Evolutionary conservation across 2,797 vertebrate genomes (phyloP), one percentile per base, ranked within the genome.

Genomic region (Borostomias antarcticus): DNA sequence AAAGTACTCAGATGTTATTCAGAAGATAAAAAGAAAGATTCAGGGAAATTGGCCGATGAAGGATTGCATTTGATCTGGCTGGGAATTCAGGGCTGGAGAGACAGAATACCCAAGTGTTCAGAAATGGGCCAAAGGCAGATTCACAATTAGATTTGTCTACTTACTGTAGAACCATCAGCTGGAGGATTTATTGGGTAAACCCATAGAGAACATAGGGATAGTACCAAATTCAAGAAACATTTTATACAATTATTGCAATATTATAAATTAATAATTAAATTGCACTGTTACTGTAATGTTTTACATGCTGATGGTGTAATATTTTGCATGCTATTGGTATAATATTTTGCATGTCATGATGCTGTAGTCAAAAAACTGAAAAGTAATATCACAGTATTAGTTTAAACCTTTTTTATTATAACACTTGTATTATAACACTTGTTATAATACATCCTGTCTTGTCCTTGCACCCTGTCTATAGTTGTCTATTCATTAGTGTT

Each of bases 41-140:
- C 89, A 86, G 83, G 83, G 84, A 89, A 90, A 91, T 86, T 85
- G 87, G 85, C 83, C 76, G 77, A 87, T 88, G 88, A 91, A 89
- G 86, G 88, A 91, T 90, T 88, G 86, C 77, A 68, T 88, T 88
- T 91, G 87, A 89, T 90, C 88, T 87, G 73, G 75, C 53, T 84
- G 85, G 86, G 85, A 86, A 87, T 90, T 89, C 72, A 73, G 79
- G 73, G 85, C 83, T 81, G 86, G 81, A 86, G 80, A 85, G 79
- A 82, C 78, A 81, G 82, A 90, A 88, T 85, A 82, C 86, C 81
- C 85, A 45, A 23, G 85, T 83, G 87, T 82, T 89, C 62, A 78
- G 69, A 84, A 84, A 82, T 71, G 72, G 77, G 73, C 81, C 64
- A 80, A 73, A 64, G 63, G 77, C 83, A 70, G 74, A 86, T 83